These are phyloP conservation scores for Xenentodon cancila DNA, from an alignment of 2,797 vertebrate species.

Conservation along the genomic window DNA sequence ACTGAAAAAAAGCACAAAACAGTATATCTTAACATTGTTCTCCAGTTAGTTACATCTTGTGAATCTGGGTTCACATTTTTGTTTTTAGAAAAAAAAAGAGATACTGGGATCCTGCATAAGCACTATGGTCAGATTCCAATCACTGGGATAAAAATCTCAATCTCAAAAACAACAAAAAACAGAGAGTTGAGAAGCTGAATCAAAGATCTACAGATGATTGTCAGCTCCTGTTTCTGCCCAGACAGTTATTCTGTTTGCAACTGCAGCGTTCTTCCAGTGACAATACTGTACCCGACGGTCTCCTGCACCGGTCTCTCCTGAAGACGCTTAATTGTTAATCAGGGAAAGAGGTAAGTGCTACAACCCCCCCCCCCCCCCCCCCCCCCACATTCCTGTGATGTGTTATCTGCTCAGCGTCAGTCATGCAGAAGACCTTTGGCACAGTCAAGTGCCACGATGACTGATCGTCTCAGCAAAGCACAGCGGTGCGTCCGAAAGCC, in stretches of 20 bases:
- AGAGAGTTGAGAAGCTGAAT: no score
- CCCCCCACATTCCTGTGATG: slow-evolving; percentile 70
- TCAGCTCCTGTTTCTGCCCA: slow-evolving; percentile 3
- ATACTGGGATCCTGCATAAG: slow-evolving; percentile 22
- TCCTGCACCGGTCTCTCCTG: slow-evolving; percentile 5
- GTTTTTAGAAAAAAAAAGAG: neutral
- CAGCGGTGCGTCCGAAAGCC: slow-evolving; percentile 1
- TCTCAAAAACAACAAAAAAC: no score
- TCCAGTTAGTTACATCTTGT: no score
- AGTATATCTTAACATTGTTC: no score
- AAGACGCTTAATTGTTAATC: slow-evolving; percentile 50
- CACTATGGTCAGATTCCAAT: no score
- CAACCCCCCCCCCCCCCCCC: slow-evolving; percentile 41
- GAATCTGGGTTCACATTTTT: slow-evolving; percentile 26
- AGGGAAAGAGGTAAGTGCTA: slow-evolving; percentile 52
- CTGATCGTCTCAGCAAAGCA: slow-evolving; percentile 51
- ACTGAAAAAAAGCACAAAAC: no score
- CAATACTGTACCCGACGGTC: no score
- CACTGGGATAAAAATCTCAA: no score
- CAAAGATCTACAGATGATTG: slow-evolving; percentile 15
- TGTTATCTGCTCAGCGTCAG: slow-evolving; percentile 65
- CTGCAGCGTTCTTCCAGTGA: neutral
- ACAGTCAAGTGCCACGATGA: slow-evolving; percentile 62
- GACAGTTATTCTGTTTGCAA: slow-evolving; percentile 8
- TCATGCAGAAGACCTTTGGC: slow-evolving; percentile 75